Base-by-base conservation (phyloP, 2,888 invertebrate species). In the Furcula furcula region DNA sequence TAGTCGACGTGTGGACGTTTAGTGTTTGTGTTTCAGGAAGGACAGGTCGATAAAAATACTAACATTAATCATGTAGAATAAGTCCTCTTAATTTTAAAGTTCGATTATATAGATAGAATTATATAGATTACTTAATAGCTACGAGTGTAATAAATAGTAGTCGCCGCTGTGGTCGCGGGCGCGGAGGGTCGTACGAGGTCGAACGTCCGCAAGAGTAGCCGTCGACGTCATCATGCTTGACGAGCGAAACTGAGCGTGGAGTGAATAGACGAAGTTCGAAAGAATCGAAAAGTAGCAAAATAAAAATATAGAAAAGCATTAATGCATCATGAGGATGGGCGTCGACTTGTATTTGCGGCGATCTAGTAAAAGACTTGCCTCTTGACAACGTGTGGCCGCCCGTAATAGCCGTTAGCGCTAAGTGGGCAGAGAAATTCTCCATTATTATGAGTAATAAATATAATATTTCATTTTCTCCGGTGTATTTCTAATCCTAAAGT, bases 31-130 rank as follows among this genome's bases (percentile, higher is more conserved):
- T 92, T 93, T 92, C 89, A 94, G 91, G 92, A 94, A 93, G 91
- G 94, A 93, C 77, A 94, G 92, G 91, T 94, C 93, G 92, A 94
- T 93, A 92, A 94, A 94, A 92, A 94, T 93, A 92, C 94, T 93
- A 90, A 79, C 87, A 91, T 91, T 88, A 87, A 86, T 87, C 44
- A 75, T 86, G 79, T 80, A 86, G 82, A 84, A 82, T 69, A 78
- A 71, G 78, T 79, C 73, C 76, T 64, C 72, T 76, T 76, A 76
- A 69, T 54, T 48, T 46, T 62, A 66, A 63, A 50, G 50, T 55
- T 53, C 39, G 41, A 52, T 59, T 55, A 58, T 44, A 52, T 49
- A 57, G 53, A 55, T 62, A 57, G 34, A 49, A 53, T n/a, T n/a
- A n/a, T 49, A 50, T 48, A 43, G 43, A 50, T 55, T 45, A 62